phyloP scores from a whole-genome alignment of 2,888 invertebrate genomes.

The Diarsia brunnea region DNA sequence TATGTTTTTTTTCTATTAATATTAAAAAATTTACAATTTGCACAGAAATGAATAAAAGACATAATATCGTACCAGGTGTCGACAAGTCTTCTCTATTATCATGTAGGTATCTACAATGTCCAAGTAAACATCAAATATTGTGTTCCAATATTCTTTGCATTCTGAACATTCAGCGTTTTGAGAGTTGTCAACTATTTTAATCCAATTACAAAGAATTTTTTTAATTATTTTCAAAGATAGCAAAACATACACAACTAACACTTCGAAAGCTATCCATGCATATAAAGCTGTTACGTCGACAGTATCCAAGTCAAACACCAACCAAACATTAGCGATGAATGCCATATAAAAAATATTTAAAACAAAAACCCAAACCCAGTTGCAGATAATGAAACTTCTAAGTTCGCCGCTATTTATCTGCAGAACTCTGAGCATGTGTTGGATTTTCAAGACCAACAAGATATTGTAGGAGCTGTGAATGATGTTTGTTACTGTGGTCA shows the following conservation, averaged over 20 bases:
- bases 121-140: constrained; percentile 5
- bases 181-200: constrained; percentile 1
- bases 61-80: constrained; percentile 1
- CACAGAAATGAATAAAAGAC: no score
- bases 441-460: constrained; percentile 21
- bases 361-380: constrained; percentile 10
- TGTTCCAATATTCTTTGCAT: constrained; percentile 1
- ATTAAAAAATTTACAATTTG: no score
- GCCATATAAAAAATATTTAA: constrained; percentile 2
- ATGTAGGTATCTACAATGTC: constrained; percentile 7
- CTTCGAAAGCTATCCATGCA: background rate
- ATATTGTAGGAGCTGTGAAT: constrained; percentile 17
- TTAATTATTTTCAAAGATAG: background rate
- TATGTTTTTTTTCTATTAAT: no score
- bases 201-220: constrained; percentile 22
- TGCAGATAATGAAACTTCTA: background rate
- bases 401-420: constrained; percentile 6
- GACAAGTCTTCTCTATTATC: constrained; percentile 15
- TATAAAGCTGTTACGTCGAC: background rate
- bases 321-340: background rate
- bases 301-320: background rate
- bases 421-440: constrained; percentile 4
- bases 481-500: background rate
- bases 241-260: constrained; percentile 10
- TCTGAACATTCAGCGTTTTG: background rate